Evolutionary conservation across 2,888 invertebrate species (phyloP).

Genomic region (Arenicola marina): DNA sequence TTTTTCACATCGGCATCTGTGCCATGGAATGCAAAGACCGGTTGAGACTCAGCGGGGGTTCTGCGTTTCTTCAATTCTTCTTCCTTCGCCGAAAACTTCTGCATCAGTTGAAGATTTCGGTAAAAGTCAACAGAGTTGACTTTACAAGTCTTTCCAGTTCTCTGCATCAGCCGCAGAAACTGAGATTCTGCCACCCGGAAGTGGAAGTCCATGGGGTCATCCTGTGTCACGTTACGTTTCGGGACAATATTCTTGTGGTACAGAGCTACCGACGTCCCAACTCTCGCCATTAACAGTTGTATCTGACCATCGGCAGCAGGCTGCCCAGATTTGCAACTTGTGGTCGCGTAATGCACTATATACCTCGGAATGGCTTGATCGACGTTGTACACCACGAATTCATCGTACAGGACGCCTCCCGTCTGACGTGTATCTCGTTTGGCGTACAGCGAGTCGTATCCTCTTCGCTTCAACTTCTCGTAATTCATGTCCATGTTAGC

Average conservation of each 20-base stretch:
- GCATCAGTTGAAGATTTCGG: constrained; percentile 14
- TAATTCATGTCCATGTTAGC: constrained; percentile 7
- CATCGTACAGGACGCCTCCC: constrained; percentile 24
- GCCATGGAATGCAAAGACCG: constrained; percentile 25
- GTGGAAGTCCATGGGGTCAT: constrained; percentile 13
- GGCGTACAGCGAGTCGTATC: constrained; percentile 25
- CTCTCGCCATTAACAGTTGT: background rate
- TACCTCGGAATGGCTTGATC: constrained; percentile 22
- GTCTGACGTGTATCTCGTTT: constrained; percentile 7
- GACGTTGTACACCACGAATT: constrained; percentile 21
- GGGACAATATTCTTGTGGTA: background rate
- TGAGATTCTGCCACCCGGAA: constrained; percentile 26
- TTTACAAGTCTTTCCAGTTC: background rate
- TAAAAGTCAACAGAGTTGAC: constrained; percentile 17
- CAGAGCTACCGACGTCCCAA: too few species aligned
- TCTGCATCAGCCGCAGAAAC: constrained; percentile 10
- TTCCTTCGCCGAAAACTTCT: constrained; percentile 9
- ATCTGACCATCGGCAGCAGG: background rate
- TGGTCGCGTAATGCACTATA: constrained; percentile 19
- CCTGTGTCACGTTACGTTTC: background rate
- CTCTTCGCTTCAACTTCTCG: constrained; percentile 1
- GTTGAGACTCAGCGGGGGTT: background rate
- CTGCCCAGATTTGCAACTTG: background rate
- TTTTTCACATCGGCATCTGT: constrained; percentile 16
- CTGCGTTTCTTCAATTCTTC: constrained; percentile 6